These are phyloP conservation scores for Dasyprocta punctata DNA, from an alignment of 2,113 vertebrate species.

Conservation along the genomic window DNA sequence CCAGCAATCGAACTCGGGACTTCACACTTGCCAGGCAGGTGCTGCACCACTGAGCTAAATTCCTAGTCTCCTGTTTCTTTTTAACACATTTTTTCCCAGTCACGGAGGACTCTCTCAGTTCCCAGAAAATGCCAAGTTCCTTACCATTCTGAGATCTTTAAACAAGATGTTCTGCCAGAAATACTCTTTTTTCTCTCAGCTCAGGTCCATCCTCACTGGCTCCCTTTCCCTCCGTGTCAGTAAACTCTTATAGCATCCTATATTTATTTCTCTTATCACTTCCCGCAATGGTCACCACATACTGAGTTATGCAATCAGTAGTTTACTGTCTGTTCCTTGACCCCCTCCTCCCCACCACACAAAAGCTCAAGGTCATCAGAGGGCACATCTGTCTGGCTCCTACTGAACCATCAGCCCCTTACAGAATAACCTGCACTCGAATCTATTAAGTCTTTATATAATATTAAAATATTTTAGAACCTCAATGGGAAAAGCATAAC, in stretches of 20 bases:
- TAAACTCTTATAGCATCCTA: constrained; percentile 29
- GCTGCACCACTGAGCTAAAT: too few species aligned
- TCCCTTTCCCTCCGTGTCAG: background rate
- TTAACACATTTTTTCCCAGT: background rate
- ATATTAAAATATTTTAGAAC: constrained; percentile 48
- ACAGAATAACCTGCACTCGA: background rate
- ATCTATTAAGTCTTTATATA: background rate
- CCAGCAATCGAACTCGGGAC: too few species aligned
- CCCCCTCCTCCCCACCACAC: background rate
- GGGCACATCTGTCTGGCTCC: background rate
- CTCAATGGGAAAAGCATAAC: constrained; percentile 20
- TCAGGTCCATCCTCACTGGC: constrained; percentile 40
- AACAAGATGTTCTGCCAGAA: constrained; percentile 71
- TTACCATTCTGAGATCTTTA: constrained; percentile 56
- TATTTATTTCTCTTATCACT: constrained; percentile 46
- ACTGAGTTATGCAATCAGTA: background rate
- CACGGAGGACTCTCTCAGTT: constrained; percentile 12
- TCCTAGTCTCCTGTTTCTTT: background rate
- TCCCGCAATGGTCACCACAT: constrained; percentile 29
- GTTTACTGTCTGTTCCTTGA: background rate
- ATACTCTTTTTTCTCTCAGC: constrained; percentile 38
- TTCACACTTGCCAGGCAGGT: too few species aligned
- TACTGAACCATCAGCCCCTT: background rate
- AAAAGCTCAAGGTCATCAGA: background rate
- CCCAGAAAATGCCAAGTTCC: constrained; percentile 46